These are phyloP conservation scores for Epizoanthus scotinus DNA, from an alignment of 92 coral and sea anemone species.

Conservation along the genomic window DNA sequence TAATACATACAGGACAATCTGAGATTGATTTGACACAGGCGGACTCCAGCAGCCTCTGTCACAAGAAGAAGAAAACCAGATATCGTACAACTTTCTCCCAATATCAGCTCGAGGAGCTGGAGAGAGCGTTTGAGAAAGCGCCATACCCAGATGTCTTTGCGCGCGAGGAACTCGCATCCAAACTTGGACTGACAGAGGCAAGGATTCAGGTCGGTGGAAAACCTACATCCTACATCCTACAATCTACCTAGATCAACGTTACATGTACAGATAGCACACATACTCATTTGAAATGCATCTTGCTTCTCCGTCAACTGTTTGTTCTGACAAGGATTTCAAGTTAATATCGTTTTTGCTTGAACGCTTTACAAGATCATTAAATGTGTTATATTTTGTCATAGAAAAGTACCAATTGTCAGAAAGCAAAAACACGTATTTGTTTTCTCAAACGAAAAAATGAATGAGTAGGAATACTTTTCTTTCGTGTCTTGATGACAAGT, in stretches of 20 bases:
- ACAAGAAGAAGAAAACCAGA: conserved; percentile 96
- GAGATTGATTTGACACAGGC: conserved; percentile 64
- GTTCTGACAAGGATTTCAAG: too few relatives aligned
- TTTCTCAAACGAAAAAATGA: conserved; percentile 3
- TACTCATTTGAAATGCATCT: too few relatives aligned
- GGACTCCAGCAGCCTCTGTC: conserved; percentile 48
- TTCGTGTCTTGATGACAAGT: conserved; percentile 10
- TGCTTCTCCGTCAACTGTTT: too few relatives aligned
- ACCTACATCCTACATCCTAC: background rate
- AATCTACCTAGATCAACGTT: too few relatives aligned
- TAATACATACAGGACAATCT: background rate
- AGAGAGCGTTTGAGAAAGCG: conserved; percentile 98
- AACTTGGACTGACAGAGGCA: conserved; percentile 94
- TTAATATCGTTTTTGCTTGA: too few relatives aligned
- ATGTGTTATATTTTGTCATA: too few relatives aligned
- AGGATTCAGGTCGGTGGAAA: conserved; percentile 79
- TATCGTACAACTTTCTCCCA: conserved; percentile 97
- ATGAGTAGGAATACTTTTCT: background rate
- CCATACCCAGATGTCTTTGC: conserved; percentile 99
- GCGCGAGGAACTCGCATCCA: conserved; percentile 91
- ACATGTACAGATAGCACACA: too few relatives aligned
- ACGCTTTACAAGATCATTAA: too few relatives aligned
- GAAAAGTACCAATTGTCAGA: too few relatives aligned
- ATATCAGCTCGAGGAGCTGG: conserved; percentile 95
- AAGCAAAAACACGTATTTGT: background rate